Conservation (phyloP, 2,888 invertebrate species). For the Bellardia pandia region DNA sequence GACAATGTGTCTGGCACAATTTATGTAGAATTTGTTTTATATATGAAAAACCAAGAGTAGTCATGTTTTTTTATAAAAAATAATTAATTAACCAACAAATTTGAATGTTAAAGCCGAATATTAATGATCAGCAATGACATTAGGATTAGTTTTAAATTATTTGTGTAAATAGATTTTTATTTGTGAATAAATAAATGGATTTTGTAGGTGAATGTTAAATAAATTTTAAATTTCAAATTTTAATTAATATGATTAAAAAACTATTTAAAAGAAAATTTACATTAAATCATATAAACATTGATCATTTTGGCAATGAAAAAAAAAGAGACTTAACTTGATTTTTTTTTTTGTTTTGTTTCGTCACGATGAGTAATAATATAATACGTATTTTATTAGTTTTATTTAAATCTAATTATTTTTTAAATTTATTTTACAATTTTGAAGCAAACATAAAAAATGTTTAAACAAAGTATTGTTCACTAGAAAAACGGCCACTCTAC, state of each 20-base stretch:
- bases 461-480: not conserved
- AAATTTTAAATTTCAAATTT: slow-evolving; percentile 30
- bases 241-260: slow-evolving; percentile 36
- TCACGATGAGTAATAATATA: slow-evolving; percentile 10
- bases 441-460: not conserved
- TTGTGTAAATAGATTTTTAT: too few relatives aligned
- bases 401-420: slow-evolving; percentile 31
- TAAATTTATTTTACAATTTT: slow-evolving; percentile 8
- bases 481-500: too few relatives aligned
- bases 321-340: slow-evolving; percentile 17
- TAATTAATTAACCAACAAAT: not conserved
- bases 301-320: slow-evolving; percentile 56
- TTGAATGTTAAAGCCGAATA: slow-evolving; percentile 4
- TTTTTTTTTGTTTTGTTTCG: not conserved
- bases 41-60: too few relatives aligned
- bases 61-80: not conserved
- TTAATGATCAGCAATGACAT: slow-evolving; percentile 58
- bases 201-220: slow-evolving; percentile 39
- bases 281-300: slow-evolving; percentile 44
- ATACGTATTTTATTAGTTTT: slow-evolving; percentile 25
- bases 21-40: not conserved
- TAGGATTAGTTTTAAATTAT: slow-evolving; percentile 40
- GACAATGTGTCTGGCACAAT: slow-evolving; percentile 45
- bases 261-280: slow-evolving; percentile 42
- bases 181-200: not conserved